Evolutionary conservation across 2,888 invertebrate genomes (phyloP), one percentile per base, ranked within the genome.

Genomic region (Pardosa pseudoannulata): DNA sequence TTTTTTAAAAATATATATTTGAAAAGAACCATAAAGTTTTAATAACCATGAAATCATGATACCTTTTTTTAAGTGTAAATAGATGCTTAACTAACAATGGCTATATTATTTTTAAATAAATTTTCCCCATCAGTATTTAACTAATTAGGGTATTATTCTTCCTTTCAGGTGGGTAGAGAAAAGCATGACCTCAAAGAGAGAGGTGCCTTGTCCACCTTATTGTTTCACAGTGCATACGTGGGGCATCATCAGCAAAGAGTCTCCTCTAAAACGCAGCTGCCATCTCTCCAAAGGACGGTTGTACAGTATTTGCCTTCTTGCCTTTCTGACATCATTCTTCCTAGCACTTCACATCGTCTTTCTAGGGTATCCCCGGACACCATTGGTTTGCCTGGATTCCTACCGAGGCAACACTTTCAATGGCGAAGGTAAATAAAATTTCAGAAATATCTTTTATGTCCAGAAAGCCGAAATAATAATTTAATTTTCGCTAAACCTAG

Each of bases 251-350:
- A 67, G 36, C 70, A 71, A 75, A 67, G 78, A 85, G 32, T 73
- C 83, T 27, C 74, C 73, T 13, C 23, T 78, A n/a, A 76, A 83
- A 39, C 72, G 83, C n/a, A 41, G 68, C 32, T 85, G 83, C 68
- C 73, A 85, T 62, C 71, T 80, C 27, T 86, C 86, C 7, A 74
- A 79, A 19, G 78, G 87, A 19, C 87, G 87, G 7, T 68, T 87
- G 36, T 87, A 79, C 75, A 87, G 87, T 50, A 50, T 87, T 32
- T 87, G 87, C 72, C 80, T 87, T 28, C 74, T 87, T 64, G 87
- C 87, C 71, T 87, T 87, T 65, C 65, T 87, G 46, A 87, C 87
- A 9, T 87, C 87, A 41, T 87, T 87, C 72, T 87, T 79, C 71
- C 76, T 87, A 31, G 87, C 87, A 7, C 80, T 87, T 28, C 87